Percentiles rank a stretch among this genome's conserved stretches.
phyloP scores from a whole-genome alignment of 2,888 invertebrate genomes.

The Drosophila sordidapex region DNA sequence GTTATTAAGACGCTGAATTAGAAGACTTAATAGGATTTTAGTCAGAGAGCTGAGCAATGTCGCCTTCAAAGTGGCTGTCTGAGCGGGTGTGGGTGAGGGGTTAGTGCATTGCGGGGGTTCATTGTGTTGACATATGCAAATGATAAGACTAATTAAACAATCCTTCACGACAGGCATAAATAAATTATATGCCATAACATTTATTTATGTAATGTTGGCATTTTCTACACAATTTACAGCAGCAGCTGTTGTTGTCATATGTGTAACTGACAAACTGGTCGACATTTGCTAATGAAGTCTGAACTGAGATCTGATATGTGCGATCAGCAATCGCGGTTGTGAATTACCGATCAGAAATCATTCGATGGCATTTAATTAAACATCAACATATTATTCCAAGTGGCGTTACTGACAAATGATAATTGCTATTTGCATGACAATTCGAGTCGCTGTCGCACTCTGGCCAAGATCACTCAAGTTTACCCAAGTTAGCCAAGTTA shows the following conservation, averaged over 20 bases:
- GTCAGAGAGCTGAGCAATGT: slow-evolving; percentile 23
- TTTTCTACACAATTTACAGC: slow-evolving; percentile 67
- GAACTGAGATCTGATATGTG: slow-evolving; percentile 34
- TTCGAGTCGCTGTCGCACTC: slow-evolving; percentile 57
- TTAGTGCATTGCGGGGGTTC: slow-evolving; percentile 29
- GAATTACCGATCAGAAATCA: slow-evolving; percentile 47
- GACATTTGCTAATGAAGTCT: slow-evolving; percentile 68
- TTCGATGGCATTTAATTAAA: slow-evolving; percentile 67
- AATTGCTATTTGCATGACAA: slow-evolving; percentile 78
- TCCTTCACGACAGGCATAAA: slow-evolving; percentile 56
- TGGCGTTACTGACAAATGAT: slow-evolving; percentile 76
- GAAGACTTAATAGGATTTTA: slow-evolving; percentile 61
- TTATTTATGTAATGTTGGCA: slow-evolving; percentile 24
- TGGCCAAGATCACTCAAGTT: slow-evolving; percentile 38
- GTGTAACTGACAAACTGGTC: slow-evolving; percentile 66
- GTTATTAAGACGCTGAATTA: slow-evolving; percentile 41
- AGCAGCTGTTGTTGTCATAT: slow-evolving; percentile 30
- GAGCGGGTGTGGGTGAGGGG: not conserved
- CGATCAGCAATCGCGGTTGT: slow-evolving; percentile 23
- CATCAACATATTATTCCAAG: slow-evolving; percentile 55
- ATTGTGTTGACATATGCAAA: slow-evolving; percentile 73
- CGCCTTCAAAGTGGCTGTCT: slow-evolving; percentile 19
- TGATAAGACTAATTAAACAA: slow-evolving; percentile 65
- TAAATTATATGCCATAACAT: slow-evolving; percentile 45
- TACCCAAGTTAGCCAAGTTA: slow-evolving; percentile 30